Evolutionary conservation across 2,797 vertebrate genomes (phyloP).

Genomic region (Chaunax sp.): DNA sequence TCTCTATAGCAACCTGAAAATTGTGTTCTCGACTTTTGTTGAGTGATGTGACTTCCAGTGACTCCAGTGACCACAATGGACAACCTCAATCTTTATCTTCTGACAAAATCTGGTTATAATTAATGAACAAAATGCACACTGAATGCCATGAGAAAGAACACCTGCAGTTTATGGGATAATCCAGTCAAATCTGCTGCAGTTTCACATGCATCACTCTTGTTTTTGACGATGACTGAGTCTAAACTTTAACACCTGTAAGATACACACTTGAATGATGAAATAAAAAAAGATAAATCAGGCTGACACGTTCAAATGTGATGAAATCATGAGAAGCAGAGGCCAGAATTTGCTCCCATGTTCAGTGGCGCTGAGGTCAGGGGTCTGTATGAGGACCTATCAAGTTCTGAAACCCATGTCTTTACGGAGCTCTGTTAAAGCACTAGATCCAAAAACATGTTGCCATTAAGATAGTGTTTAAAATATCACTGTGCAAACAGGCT

Average conservation of each 20-base stretch:
- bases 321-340: background rate
- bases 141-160: conserved; percentile 76
- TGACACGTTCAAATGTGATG: conserved; percentile 2
- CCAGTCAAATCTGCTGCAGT: conserved; percentile 9
- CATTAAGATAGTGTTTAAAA: too few relatives aligned
- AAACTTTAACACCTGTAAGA: background rate
- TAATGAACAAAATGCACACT: conserved; percentile 80
- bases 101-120: conserved; percentile 86
- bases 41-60: conserved; percentile 68
- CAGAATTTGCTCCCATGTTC: too few relatives aligned
- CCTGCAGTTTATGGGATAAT: conserved; percentile 75
- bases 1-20: conserved; percentile 53
- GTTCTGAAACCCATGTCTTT: too few relatives aligned
- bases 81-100: conserved; percentile 74
- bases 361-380: too few relatives aligned
- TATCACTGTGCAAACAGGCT: too few relatives aligned
- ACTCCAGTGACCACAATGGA: conserved; percentile 70
- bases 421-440: too few relatives aligned
- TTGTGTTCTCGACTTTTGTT: conserved; percentile 67
- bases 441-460: too few relatives aligned
- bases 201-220: conserved; percentile 13
- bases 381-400: too few relatives aligned
- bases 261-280: background rate
- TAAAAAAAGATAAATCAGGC: background rate
- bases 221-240: background rate